These are phyloP conservation scores for Phalacrocorax aristotelis DNA, from an alignment of 2,113 vertebrate genomes.

Conservation along the genomic window DNA sequence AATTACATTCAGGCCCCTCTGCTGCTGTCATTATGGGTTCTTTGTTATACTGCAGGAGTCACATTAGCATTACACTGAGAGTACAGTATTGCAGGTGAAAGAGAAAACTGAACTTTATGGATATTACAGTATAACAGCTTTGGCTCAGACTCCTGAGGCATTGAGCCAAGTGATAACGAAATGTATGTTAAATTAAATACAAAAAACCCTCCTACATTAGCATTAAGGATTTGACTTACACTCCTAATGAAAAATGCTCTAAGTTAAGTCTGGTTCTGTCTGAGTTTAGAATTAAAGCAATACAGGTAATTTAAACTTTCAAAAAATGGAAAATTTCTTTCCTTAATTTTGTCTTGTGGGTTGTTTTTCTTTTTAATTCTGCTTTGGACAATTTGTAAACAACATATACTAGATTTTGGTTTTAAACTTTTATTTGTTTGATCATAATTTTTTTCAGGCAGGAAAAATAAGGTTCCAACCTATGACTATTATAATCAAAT, in stretches of 20 bases:
- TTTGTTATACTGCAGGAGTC: constrained; percentile 50
- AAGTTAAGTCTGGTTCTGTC: neutral
- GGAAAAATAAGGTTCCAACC: neutral
- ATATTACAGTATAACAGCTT: constrained; percentile 27
- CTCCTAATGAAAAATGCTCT: neutral
- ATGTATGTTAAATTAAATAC: constrained; percentile 49
- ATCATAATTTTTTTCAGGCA: neutral
- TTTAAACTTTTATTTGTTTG: neutral
- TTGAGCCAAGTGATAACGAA: constrained; percentile 44
- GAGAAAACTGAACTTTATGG: constrained; percentile 44
- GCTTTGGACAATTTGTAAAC: neutral
- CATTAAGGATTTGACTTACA: constrained; percentile 27
- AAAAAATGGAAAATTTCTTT: neutral
- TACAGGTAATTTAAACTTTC: neutral
- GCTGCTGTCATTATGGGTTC: constrained; percentile 36
- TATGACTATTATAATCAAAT: neutral
- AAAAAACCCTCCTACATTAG: neutral
- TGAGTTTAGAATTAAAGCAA: neutral
- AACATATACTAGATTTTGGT: neutral
- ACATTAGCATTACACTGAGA: constrained; percentile 48
- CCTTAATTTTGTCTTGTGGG: neutral
- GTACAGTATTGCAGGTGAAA: constrained; percentile 24
- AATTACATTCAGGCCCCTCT: constrained; percentile 57
- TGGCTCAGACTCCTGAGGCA: constrained; percentile 25
- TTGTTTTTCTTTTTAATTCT: neutral